Conservation (phyloP, 2,113 vertebrate genomes). For the Sinocyclocheilus anshuiensis region DNA sequence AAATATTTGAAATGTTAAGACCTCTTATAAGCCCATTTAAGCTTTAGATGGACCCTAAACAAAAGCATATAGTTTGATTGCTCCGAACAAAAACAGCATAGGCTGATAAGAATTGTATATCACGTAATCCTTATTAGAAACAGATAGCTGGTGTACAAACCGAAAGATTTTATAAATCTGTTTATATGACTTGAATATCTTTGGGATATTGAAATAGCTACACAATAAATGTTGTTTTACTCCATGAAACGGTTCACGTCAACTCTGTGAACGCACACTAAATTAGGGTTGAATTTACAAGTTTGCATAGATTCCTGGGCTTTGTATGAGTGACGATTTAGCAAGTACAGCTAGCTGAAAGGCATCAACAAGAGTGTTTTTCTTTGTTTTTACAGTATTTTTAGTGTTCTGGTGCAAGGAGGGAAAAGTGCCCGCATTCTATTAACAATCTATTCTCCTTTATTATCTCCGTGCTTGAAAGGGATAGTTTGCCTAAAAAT, state of each 20-base stretch:
- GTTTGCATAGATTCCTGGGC: conserved; percentile 47
- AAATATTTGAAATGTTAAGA: conserved; percentile 19
- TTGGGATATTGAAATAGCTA: conserved; percentile 3
- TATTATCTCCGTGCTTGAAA: neutral
- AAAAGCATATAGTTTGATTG: conserved; percentile 2
- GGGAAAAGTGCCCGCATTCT: neutral
- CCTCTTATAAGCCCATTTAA: conserved; percentile 5
- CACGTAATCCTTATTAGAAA: neutral
- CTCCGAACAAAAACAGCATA: neutral
- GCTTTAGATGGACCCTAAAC: conserved; percentile 7
- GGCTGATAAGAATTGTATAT: neutral
- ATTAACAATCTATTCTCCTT: conserved; percentile 15
- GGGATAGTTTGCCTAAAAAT: neutral
- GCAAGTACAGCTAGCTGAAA: neutral
- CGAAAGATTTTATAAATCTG: neutral
- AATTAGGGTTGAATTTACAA: conserved; percentile 17
- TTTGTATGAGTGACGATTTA: neutral
- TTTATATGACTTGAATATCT: conserved; percentile 22
- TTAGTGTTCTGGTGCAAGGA: conserved; percentile 48
- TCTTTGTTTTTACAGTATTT: conserved; percentile 25
- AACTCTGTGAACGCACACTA: neutral
- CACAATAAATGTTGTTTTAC: neutral
- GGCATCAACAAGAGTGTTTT: conserved; percentile 30
- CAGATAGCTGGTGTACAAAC: too few species aligned
- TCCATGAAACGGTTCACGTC: neutral